phyloP scores from a whole-genome alignment of 2,888 invertebrate genomes.

The Limenitis camilla region DNA sequence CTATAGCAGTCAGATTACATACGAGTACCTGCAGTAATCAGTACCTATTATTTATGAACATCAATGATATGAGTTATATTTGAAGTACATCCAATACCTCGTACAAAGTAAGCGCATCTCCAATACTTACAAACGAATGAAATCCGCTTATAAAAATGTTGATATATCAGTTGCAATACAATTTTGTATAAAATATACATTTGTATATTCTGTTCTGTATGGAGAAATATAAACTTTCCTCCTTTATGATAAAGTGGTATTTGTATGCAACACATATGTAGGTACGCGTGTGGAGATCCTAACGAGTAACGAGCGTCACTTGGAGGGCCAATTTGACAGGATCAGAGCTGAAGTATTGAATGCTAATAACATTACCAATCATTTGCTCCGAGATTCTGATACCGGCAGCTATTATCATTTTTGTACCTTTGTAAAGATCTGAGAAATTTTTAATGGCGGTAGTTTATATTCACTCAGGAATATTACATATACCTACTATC shows the following conservation, averaged over 20 bases:
- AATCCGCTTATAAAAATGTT: conserved; percentile 3
- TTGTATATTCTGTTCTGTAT: too few relatives aligned
- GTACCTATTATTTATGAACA: too few relatives aligned
- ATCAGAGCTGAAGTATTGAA: conserved; percentile 15
- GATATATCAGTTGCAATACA: neutral
- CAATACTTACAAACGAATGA: neutral
- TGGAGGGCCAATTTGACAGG: conserved; percentile 30
- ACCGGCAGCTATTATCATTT: neutral
- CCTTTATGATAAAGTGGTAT: neutral
- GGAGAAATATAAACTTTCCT: neutral
- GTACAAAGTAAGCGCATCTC: neutral
- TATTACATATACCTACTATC: too few relatives aligned
- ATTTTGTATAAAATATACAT: too few relatives aligned
- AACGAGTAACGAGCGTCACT: conserved; percentile 19
- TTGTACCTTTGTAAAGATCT: neutral
- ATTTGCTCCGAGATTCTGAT: neutral
- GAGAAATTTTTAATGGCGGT: neutral
- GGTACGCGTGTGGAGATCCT: neutral
- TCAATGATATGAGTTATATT: too few relatives aligned
- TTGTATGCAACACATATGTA: neutral
- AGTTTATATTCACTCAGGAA: too few relatives aligned
- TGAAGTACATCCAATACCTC: too few relatives aligned
- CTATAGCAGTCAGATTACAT: too few relatives aligned
- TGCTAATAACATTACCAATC: neutral
- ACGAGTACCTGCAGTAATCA: too few relatives aligned